Percentiles rank a stretch among this genome's conserved stretches.
Evolutionary conservation across 37 sponge, comb jelly and placozoan species (phyloP).

Genomic region (Trichoplax adhaerens): DNA sequence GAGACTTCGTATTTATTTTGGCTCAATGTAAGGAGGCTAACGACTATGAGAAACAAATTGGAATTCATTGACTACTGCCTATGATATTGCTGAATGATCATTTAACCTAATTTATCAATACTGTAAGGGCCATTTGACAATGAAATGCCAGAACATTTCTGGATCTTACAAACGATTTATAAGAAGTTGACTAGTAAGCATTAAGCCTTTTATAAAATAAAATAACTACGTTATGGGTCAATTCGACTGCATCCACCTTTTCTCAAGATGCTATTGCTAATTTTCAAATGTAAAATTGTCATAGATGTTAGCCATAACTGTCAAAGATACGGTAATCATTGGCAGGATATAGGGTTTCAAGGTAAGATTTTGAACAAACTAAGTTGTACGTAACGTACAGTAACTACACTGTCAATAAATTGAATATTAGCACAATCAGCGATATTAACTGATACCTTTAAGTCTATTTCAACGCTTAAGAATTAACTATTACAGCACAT

Average conservation of each 20-base stretch:
- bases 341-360: conserved; percentile 74
- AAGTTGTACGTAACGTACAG: no score
- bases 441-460: no score
- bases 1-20: conserved; percentile 42
- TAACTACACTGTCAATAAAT: no score
- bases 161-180: conserved; percentile 53
- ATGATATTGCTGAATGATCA: background rate
- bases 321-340: conserved; percentile 58
- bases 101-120: background rate
- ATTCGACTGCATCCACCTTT: no score
- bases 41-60: no score
- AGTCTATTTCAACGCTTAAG: no score
- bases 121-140: conserved; percentile 22
- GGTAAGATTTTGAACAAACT: background rate
- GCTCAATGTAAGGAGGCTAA: conserved; percentile 10
- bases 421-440: no score
- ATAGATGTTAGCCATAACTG: conserved; percentile 27
- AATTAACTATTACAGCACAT: no score
- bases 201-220: background rate
- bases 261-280: background rate
- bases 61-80: no score
- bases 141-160: conserved; percentile 34
- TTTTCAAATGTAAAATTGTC: background rate
- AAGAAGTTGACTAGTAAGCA: conserved; percentile 23
- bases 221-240: no score